A percentile compares a stretch with the other conserved stretches of the same genome.
Evolutionary conservation across 2,888 invertebrate genomes (phyloP).

Genomic region (Omphaloscelis lunosa): DNA sequence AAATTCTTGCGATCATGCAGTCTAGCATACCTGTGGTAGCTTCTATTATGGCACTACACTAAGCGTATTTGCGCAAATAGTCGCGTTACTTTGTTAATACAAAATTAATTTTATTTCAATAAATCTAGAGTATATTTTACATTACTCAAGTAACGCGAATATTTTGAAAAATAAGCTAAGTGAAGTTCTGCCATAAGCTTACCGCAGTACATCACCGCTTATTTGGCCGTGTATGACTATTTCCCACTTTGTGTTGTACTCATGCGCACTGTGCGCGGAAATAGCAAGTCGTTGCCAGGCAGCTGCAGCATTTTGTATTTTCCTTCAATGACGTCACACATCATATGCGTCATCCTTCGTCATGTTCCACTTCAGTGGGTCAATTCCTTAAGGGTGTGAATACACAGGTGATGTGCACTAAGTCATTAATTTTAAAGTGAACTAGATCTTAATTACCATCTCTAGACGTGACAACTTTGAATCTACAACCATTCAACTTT

Average conservation of each 20-base stretch:
- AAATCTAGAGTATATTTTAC: background rate
- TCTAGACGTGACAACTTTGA: conserved; percentile 38
- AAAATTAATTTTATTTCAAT: background rate
- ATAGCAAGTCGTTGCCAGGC: background rate
- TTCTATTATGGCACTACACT: background rate
- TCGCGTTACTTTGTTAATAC: background rate
- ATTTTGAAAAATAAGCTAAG: background rate
- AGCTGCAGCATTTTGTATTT: background rate
- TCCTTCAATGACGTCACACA: conserved; percentile 3
- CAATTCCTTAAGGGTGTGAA: conserved; percentile 30
- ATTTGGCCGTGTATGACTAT: background rate
- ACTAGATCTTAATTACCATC: conserved; percentile 35
- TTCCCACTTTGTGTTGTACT: background rate
- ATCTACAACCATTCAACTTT: conserved; percentile 37
- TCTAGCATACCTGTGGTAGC: background rate
- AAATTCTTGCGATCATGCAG: conserved; percentile 12
- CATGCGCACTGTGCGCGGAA: conserved; percentile 2
- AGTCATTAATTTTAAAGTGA: conserved; percentile 46
- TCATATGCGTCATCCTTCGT: background rate
- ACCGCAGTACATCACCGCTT: background rate
- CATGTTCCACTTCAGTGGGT: conserved; percentile 19
- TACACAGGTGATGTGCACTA: conserved; percentile 39
- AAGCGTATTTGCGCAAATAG: background rate
- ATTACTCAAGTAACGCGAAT: background rate
- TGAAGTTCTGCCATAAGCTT: background rate